Evolutionary conservation across 2,113 vertebrate genomes (phyloP), one percentile per base, ranked within the genome.

Genomic region (Ploceus nigricollis): DNA sequence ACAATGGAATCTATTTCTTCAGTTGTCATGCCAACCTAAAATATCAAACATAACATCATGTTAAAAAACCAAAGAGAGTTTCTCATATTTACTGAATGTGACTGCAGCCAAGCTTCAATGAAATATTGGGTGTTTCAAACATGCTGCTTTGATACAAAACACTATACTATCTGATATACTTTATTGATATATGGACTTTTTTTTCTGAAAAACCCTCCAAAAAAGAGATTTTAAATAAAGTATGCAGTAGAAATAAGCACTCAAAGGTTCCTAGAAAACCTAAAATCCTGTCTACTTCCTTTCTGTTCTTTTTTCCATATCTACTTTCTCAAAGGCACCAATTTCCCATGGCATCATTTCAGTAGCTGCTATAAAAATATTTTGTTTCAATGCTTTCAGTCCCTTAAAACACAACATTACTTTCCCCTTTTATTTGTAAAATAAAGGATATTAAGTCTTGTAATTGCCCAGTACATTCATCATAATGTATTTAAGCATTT

Each of bases 1-100:
- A 99, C 99, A 64, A 99, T 98, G 94, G 98, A 98, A 98, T 99
- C 99, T 94, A 99, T 99, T 98, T 99, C 99, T 96, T 99, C 99
- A 89, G 99, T 99, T 97, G 99, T 99, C 98, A 99, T 99, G 95
- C 99, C 99, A 98, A 99, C 98, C 99, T 99, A 96, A 97, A 98
- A 96, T 92, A 98, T 92, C 87, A 96, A 98, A 97, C 79, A 97
- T 95, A 96, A 97, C 94, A 97, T 73, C 89, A 54, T 87, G 81
- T 77, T 96, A 96, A 51, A 84, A 95, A 86, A 97, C 68, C 97
- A 93, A 92, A 96, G 89, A 95, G 25, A 97, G 72, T 96, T 96
- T 89, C 80, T 91, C 80, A 25, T 93, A 78, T 90, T 91, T 94
- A 93, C 14, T 66, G 70, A 94, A 91, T 57, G 58, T 78, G 72